Base-by-base conservation (phyloP, 2,797 vertebrate genomes). In the Fringilla coelebs region DNA sequence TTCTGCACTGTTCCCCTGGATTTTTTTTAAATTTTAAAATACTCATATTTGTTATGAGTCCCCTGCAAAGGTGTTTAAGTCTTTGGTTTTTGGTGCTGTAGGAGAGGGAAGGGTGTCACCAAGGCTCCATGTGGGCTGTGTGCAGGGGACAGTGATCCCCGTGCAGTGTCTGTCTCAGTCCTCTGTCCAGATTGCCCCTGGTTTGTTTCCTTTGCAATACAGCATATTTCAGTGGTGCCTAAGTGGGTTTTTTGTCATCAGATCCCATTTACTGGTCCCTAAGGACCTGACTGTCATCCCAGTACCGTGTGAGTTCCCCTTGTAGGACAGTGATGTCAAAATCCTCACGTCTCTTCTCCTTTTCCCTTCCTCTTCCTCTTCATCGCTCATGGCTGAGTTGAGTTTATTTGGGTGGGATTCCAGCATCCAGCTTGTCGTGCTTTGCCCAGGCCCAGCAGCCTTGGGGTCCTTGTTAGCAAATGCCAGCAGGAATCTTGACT, bases 401-500 rank as follows among this genome's bases (percentile, higher is more conserved):
- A 34, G 51, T 72, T 61, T 17, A 6, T 77, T 38, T 51, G 65
- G 73, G 17, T 4, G 52, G 46, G 43, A 78, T 88, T 93, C 55
- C 89, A 90, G 79, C 54, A 29, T 21, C 79, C 25, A 9, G 32
- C 32, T 18, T 8, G 45, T 14, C 8, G 31, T 65, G 62, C 89
- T 75, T 32, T 72, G 20, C 86, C 71, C 74, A 17, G 13, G 32
- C 52, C 61, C 32, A 3, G 8, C 36, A 7, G 58, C 6, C 0
- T 21, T 46, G 1, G 7, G 83, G 25, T 28, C 88, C 86, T 91
- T 22, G 1, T 83, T 61, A 46, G 67, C 93, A 93, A 68, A 61
- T 76, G 88, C 88, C 86, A 40, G 89, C 72, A 88, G 76, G 57
- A 94, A 76, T 94, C 89, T 92, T 31, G 61, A 38, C 85, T 45